A percentile compares a stretch with the other conserved stretches of the same genome.
These are phyloP conservation scores for Harpagifer antarcticus DNA, from an alignment of 2,797 vertebrate species.

Conservation along the genomic window DNA sequence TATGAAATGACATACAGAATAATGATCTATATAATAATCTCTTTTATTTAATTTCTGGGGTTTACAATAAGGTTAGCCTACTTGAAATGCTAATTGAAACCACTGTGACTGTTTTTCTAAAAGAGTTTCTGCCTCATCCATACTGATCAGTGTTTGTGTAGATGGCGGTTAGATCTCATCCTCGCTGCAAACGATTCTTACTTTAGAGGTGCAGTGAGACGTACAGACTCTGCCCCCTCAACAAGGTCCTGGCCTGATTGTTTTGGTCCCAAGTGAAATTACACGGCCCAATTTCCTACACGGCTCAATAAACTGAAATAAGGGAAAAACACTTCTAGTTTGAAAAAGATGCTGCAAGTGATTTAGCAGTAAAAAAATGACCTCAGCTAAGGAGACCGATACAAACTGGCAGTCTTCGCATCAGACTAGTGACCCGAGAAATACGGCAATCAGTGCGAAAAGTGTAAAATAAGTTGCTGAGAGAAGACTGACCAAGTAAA, in stretches of 20 bases:
- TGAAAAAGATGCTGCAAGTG: slow-evolving; percentile 31
- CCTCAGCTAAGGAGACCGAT: slow-evolving; percentile 12
- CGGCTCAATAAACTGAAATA: slow-evolving; percentile 55
- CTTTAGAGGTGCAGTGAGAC: slow-evolving; percentile 24
- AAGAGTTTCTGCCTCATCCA: neutral
- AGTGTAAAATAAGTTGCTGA: slow-evolving; percentile 20
- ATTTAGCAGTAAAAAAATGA: slow-evolving; percentile 50
- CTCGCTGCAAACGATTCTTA: neutral
- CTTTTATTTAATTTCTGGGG: slow-evolving; percentile 13
- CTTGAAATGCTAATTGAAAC: slow-evolving; percentile 31
- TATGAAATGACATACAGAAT: slow-evolving; percentile 41
- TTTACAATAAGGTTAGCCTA: slow-evolving; percentile 4
- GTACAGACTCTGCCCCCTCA: slow-evolving; percentile 10
- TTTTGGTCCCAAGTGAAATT: slow-evolving; percentile 63
- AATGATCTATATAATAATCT: slow-evolving; percentile 29
- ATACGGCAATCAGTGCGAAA: slow-evolving; percentile 30
- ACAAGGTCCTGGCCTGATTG: slow-evolving; percentile 48
- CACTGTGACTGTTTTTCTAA: neutral
- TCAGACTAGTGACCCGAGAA: slow-evolving; percentile 39
- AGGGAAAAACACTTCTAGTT: slow-evolving; percentile 38
- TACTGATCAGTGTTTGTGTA: neutral
- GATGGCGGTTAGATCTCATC: slow-evolving; percentile 14
- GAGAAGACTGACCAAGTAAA: neutral
- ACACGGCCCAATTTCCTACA: slow-evolving; percentile 46
- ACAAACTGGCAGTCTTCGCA: slow-evolving; percentile 14